Evolutionary conservation across 2,113 vertebrate species (phyloP).

Genomic region (Desmodus rotundus): DNA sequence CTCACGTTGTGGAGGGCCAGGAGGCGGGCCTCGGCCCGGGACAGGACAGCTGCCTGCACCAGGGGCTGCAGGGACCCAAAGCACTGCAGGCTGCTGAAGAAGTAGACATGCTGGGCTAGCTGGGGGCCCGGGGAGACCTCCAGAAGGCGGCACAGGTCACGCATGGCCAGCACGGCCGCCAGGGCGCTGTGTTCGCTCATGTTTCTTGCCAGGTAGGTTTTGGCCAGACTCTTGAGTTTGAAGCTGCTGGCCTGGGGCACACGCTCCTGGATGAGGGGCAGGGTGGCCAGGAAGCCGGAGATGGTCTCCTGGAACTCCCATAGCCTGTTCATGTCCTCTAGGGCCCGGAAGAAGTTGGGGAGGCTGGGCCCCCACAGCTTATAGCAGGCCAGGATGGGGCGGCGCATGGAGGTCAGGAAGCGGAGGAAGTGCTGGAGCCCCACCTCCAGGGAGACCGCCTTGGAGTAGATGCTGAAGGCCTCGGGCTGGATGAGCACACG

Average conservation of each 20-base stretch:
- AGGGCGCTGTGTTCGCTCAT: background rate
- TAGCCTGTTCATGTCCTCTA: slow-evolving; percentile 57
- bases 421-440: slow-evolving; percentile 67
- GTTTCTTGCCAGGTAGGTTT: slow-evolving; percentile 36
- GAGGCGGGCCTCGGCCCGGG: slow-evolving; percentile 13
- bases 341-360: slow-evolving; percentile 58
- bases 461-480: slow-evolving; percentile 28
- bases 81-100: slow-evolving; percentile 69
- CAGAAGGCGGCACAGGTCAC: slow-evolving; percentile 66
- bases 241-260: slow-evolving; percentile 57
- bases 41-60: slow-evolving; percentile 51
- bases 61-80: slow-evolving; percentile 59
- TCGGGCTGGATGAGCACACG: slow-evolving; percentile 24
- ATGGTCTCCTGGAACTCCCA: slow-evolving; percentile 54
- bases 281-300: slow-evolving; percentile 63
- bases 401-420: slow-evolving; percentile 49
- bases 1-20: slow-evolving; percentile 65
- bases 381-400: slow-evolving; percentile 62
- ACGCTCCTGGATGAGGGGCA: slow-evolving; percentile 62
- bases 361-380: slow-evolving; percentile 65
- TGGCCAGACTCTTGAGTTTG: slow-evolving; percentile 64
- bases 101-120: background rate
- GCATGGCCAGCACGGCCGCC: slow-evolving; percentile 44
- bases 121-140: background rate
- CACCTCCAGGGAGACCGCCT: slow-evolving; percentile 54